A percentile compares a stretch with the other conserved stretches of the same genome.
Conservation (phyloP, 2,797 vertebrate genomes). For the Buceros bicornis region DNA sequence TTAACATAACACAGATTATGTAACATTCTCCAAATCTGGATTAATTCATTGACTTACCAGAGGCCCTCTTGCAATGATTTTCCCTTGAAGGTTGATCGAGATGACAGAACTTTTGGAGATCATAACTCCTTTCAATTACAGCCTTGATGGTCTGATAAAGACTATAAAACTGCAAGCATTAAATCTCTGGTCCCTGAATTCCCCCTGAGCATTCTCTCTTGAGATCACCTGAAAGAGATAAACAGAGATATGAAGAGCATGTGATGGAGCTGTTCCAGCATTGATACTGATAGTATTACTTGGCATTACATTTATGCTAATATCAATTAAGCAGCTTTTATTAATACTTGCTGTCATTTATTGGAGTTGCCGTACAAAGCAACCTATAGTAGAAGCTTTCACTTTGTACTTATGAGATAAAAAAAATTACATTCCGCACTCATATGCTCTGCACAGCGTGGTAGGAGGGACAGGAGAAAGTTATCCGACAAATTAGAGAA, state of each 20-base stretch:
- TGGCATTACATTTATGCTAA: constrained; percentile 32
- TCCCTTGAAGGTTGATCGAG: constrained; percentile 15
- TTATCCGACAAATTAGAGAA: background rate
- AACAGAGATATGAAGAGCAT: constrained; percentile 26
- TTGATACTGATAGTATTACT: constrained; percentile 6
- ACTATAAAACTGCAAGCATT: constrained; percentile 21
- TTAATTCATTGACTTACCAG: constrained; percentile 34
- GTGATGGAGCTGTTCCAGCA: constrained; percentile 47
- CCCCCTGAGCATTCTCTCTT: constrained; percentile 33
- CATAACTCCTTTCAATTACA: background rate
- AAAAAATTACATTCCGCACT: background rate
- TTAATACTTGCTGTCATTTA: constrained; percentile 5
- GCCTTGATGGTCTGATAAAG: constrained; percentile 52
- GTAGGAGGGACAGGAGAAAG: background rate
- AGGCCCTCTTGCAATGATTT: constrained; percentile 1
- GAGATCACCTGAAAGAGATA: constrained; percentile 56
- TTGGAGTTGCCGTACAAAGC: background rate
- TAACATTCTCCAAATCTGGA: background rate
- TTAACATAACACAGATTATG: background rate
- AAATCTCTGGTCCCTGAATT: constrained; percentile 23
- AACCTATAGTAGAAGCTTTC: background rate
- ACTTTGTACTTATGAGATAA: background rate
- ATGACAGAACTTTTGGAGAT: background rate
- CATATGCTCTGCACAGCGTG: background rate
- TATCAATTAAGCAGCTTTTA: constrained; percentile 28